Evolutionary conservation across 2,888 invertebrate genomes (phyloP), one percentile per base, ranked within the genome.

Genomic region (Agonum fuliginosum): DNA sequence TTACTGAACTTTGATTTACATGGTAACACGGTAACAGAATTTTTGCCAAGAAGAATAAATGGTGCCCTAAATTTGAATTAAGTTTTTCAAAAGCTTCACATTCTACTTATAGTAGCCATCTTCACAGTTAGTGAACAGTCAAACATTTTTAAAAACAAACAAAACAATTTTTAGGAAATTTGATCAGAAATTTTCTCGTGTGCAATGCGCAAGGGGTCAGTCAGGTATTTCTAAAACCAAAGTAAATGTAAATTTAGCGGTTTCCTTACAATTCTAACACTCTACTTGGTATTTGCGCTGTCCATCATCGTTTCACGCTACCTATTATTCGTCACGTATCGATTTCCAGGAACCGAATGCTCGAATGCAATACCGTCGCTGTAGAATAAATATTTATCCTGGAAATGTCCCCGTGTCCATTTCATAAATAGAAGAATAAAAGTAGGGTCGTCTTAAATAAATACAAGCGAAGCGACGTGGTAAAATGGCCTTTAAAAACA

Each of bases 311-410:
- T 20, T 48, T 48, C 19, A 20, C 48, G 48, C 8, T 20, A 48
- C 48, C 58, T 62, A 30, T 67, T 67, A 67, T 43, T 67, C 41
- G 67, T 37, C 41, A 43, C 22, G 41, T 54, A 72, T 72, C 72
- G 51, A 72, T 54, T 58, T 58, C 30, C 30, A 58, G 20, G 27
- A 72, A 54, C 27, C 8, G n/a, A n/a, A n/a, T n/a, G n/a, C n/a
- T n/a, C 71, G 54, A 72, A 54, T 34, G 54, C 37, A 72, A 72
- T 54, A 46, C 41, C 41, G 20, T 17, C 72, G 34, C 17, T 65
- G 65, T 74, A 74, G 83, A 85, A 83, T 83, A 86, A 87, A 87
- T 86, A 86, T 87, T 87, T 86, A 85, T 85, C 84, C 84, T 86
- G 84, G 83, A 85, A 85, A 86, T 84, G 86, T 84, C 84, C 84